These are phyloP conservation scores for Mirza zaza DNA, from an alignment of 2,113 vertebrate species.

Conservation along the genomic window DNA sequence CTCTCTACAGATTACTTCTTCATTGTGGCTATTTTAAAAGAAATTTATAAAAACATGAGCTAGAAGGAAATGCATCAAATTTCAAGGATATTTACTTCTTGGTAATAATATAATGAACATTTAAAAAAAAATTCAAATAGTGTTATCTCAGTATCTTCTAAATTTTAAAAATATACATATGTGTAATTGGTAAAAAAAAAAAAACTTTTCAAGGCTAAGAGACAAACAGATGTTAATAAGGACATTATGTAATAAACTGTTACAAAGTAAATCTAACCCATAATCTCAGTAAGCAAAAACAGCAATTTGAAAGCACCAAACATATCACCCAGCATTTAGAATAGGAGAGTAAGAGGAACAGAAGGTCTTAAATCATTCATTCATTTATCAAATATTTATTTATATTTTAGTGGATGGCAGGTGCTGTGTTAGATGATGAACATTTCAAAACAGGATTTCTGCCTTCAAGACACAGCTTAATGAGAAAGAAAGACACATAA, in stretches of 20 bases:
- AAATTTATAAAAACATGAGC: neutral
- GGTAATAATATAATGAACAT: neutral
- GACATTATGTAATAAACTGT: neutral
- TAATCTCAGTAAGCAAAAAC: neutral
- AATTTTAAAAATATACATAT: neutral
- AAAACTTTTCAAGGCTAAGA: neutral
- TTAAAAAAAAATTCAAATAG: neutral
- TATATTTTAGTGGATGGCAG: neutral
- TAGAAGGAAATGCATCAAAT: neutral
- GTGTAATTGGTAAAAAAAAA: neutral
- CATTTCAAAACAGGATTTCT: neutral
- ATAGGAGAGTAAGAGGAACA: neutral
- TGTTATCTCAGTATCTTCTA: neutral
- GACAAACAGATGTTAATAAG: neutral
- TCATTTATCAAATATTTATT: neutral
- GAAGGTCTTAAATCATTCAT: neutral
- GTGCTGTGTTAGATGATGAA: neutral
- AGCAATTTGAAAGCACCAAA: neutral
- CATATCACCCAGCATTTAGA: neutral
- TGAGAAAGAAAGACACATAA: neutral
- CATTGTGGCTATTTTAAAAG: neutral
- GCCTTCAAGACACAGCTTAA: neutral
- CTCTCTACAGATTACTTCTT: neutral
- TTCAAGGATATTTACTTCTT: neutral
- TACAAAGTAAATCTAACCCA: neutral